These are phyloP conservation scores for Xanthia icteritia DNA, from an alignment of 2,888 invertebrate genomes.

Conservation along the genomic window DNA sequence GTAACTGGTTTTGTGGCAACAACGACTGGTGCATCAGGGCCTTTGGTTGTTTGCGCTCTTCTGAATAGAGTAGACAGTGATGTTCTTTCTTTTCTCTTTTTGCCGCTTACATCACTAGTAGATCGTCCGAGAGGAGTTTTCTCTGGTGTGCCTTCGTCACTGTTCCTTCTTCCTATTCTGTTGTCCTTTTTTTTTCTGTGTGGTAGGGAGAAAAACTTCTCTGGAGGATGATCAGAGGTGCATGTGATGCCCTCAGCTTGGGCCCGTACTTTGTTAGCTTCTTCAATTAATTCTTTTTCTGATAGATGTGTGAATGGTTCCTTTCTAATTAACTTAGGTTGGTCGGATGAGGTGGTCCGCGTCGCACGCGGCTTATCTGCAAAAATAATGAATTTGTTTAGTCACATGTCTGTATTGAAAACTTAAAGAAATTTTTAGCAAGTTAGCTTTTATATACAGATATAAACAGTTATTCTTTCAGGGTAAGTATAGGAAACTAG, in stretches of 20 bases:
- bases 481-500: background rate
- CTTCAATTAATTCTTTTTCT: slow-evolving; percentile 93
- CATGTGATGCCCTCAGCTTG: slow-evolving; percentile 94
- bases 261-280: slow-evolving; percentile 93
- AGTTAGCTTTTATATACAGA: slow-evolving; percentile 35
- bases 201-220: slow-evolving; percentile 93
- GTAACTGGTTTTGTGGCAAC: slow-evolving; percentile 84
- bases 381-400: slow-evolving; percentile 62
- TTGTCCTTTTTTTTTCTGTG: slow-evolving; percentile 90
- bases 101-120: slow-evolving; percentile 90
- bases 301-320: slow-evolving; percentile 92
- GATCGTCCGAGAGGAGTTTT: slow-evolving; percentile 89
- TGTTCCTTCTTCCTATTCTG: slow-evolving; percentile 85
- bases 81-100: slow-evolving; percentile 89
- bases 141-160: slow-evolving; percentile 88
- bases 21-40: slow-evolving; percentile 88
- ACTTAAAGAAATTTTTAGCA: slow-evolving; percentile 14
- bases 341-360: slow-evolving; percentile 82
- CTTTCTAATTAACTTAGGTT: slow-evolving; percentile 80
- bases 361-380: slow-evolving; percentile 87
- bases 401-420: background rate
- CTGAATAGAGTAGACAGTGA: slow-evolving; percentile 93
- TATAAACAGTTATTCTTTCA: slow-evolving; percentile 10
- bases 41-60: slow-evolving; percentile 89
- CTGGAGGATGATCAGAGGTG: slow-evolving; percentile 90